Evolutionary conservation across 1,140 invertebrate species (phyloP), one percentile per base, ranked within the genome.

Genomic region (Diuraphis noxia): DNA sequence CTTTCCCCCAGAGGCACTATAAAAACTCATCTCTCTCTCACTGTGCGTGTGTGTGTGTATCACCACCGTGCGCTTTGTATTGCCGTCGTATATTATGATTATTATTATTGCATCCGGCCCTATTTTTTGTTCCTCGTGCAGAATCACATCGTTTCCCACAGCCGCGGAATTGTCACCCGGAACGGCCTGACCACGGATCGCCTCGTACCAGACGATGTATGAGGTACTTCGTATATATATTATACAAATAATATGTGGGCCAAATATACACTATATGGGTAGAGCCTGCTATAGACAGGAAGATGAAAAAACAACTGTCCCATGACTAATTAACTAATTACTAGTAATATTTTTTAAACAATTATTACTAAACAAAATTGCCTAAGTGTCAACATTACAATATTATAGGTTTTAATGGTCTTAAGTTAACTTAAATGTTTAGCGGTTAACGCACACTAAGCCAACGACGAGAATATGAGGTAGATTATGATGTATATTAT

Each of bases 11-110:
- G 77, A 49, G 89, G 41, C 43, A 49, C 89, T 30, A 30, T 91
- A 91, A 82, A 91, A 91, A 91, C 77, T 91, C 88, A 38, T 90
- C 43, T 49, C 88, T 77, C 63, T 77, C 40, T 88, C 88, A 43
- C 19, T 46, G 43, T 43, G 7, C 41, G 9, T 41, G 25, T 77
- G 23, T 46, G 40, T 30, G 49, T 56, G 21, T 23, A 36, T 43
- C 25, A 43, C 46, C 36, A 9, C 19, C n/a, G 72, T 7, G 21
- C 72, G 72, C 10, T 38, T 72, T 88, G 87, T 63, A 38, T 43
- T 84, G 25, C 43, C 30, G 81, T 41, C 23, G 9, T 40, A 56
- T 34, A 40, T 38, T 72, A 88, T 40, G 72, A 72, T 40, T 86
- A 49, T 21, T 88, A 79, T 82, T 91, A 91, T 82, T 38, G 77